phyloP scores from a whole-genome alignment of 2,888 invertebrate genomes.

The Andrena chrysosceles region DNA sequence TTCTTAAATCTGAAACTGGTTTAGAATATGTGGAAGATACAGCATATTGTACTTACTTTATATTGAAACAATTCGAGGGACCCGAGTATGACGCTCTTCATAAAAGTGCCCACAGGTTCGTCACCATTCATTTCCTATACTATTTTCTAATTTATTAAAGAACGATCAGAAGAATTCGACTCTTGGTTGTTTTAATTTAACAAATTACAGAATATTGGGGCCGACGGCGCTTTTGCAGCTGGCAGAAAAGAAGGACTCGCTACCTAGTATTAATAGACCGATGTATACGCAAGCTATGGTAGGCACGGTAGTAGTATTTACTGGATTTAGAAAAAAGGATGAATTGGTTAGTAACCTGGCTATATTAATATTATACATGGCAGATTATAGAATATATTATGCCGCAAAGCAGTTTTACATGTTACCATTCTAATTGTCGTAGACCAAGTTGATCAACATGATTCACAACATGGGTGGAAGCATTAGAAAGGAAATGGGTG shows the following conservation, averaged over 20 bases:
- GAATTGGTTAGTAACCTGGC: slow-evolving; percentile 90
- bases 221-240: slow-evolving; percentile 92
- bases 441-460: slow-evolving; percentile 94
- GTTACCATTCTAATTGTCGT: slow-evolving; percentile 68
- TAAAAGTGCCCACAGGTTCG: slow-evolving; percentile 87
- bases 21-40: slow-evolving; percentile 87
- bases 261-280: slow-evolving; percentile 92
- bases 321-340: slow-evolving; percentile 95
- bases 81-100: slow-evolving; percentile 90
- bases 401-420: background rate
- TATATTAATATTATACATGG: background rate
- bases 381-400: background rate
- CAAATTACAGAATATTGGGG: slow-evolving; percentile 89
- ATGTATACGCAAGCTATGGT: slow-evolving; percentile 95
- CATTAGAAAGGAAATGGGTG: slow-evolving; percentile 95
- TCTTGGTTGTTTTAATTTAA: slow-evolving; percentile 28
- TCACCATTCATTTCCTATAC: slow-evolving; percentile 1
- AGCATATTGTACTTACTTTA: slow-evolving; percentile 89
- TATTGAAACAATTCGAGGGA: slow-evolving; percentile 91
- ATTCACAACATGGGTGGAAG: slow-evolving; percentile 99
- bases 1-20: slow-evolving; percentile 88
- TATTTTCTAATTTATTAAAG: slow-evolving; percentile 2
- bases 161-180: slow-evolving; percentile 64
- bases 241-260: slow-evolving; percentile 89
- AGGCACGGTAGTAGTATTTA: slow-evolving; percentile 95